Percentiles rank a stretch among this genome's conserved stretches.
phyloP scores from a whole-genome alignment of 2,113 vertebrate genomes.

The Eulacestoma nigropectus region DNA sequence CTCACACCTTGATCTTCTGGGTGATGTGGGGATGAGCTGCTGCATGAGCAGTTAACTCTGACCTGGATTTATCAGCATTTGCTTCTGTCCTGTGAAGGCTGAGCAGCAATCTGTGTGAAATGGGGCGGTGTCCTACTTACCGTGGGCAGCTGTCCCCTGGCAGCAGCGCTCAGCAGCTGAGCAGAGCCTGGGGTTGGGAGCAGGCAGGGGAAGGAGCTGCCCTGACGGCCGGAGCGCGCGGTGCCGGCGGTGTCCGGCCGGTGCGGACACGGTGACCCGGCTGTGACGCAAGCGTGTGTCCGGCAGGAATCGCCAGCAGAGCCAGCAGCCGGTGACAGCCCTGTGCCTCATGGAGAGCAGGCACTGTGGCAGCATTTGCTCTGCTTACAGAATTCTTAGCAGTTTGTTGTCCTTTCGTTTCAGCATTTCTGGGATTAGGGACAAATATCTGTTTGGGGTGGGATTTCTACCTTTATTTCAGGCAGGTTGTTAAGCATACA shows the following conservation, averaged over 20 bases:
- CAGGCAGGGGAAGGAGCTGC: neutral
- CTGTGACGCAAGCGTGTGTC: neutral
- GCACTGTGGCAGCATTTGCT: neutral
- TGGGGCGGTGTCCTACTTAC: neutral
- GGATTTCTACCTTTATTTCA: neutral
- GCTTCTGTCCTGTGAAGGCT: neutral
- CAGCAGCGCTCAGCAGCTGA: neutral
- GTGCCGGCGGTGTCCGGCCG: neutral
- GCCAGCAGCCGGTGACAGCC: neutral
- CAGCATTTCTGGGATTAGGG: neutral
- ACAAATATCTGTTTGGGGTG: neutral
- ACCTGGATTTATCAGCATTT: neutral
- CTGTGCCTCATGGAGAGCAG: neutral
- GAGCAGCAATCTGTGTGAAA: neutral
- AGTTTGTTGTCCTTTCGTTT: neutral
- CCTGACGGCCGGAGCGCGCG: neutral
- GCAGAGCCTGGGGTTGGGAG: neutral
- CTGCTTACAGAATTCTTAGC: neutral
- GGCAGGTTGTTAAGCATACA: neutral
- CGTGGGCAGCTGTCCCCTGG: neutral
- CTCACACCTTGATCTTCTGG: neutral
- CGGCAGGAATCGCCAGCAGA: neutral
- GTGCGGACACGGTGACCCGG: fast-evolving
- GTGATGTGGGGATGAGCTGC: neutral
- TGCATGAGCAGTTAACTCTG: neutral